Conservation (phyloP, 1,140 invertebrate species). For the Aphidius ervi region DNA sequence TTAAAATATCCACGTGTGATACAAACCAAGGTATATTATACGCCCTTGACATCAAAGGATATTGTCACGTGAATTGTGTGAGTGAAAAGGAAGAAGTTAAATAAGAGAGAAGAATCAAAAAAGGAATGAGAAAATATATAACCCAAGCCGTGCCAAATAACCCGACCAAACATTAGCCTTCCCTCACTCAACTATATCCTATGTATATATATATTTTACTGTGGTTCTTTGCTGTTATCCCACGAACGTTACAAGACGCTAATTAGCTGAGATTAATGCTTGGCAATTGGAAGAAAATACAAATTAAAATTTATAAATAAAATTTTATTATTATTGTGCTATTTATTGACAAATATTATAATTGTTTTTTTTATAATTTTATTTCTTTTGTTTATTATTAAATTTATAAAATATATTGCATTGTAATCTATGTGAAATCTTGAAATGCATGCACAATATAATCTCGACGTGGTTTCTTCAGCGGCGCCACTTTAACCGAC, state of each 20-base stretch:
- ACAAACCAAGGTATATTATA: slow-evolving; percentile 20
- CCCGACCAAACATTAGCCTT: slow-evolving; percentile 31
- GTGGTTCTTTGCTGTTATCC: background rate
- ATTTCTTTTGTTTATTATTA: background rate
- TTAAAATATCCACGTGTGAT: no score
- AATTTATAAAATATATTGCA: no score
- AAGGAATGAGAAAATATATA: no score
- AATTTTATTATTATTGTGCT: background rate
- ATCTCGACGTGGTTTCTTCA: slow-evolving; percentile 3
- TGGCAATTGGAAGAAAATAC: slow-evolving; percentile 42
- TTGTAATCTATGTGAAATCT: no score
- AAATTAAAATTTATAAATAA: background rate
- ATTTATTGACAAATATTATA: background rate
- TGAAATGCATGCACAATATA: slow-evolving; percentile 3
- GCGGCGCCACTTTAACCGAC: slow-evolving; percentile 14
- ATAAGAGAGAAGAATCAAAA: no score
- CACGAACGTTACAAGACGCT: slow-evolving; percentile 40
- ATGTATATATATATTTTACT: no score
- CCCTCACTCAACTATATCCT: background rate
- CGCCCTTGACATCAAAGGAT: slow-evolving; percentile 41
- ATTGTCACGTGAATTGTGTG: slow-evolving; percentile 22
- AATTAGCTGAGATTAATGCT: slow-evolving; percentile 47
- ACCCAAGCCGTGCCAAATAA: slow-evolving; percentile 7
- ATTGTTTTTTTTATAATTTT: slow-evolving; percentile 1
- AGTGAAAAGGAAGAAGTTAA: no score